A percentile compares a stretch with the other conserved stretches of the same genome.
phyloP scores from a whole-genome alignment of 1,140 invertebrate species.

The Eufriesea mexicana region DNA sequence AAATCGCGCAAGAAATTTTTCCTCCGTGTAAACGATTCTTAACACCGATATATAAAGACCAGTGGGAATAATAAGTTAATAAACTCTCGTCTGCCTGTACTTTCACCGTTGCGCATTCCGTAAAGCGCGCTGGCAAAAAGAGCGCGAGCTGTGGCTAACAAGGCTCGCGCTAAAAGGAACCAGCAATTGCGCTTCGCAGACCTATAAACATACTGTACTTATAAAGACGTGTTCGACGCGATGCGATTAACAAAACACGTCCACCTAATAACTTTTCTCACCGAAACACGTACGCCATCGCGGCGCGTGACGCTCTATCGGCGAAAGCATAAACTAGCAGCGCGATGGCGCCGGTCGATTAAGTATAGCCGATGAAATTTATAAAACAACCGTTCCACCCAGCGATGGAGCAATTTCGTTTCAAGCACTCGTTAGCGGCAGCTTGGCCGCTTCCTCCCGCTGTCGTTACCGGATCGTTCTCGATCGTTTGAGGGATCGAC shows the following conservation, averaged over 20 bases:
- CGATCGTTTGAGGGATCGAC: slow-evolving; percentile 53
- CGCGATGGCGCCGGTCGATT: background rate
- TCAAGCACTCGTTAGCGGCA: slow-evolving; percentile 39
- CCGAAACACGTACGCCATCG: background rate
- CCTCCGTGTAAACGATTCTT: too few species aligned
- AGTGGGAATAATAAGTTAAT: too few species aligned
- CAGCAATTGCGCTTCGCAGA: background rate
- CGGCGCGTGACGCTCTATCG: background rate
- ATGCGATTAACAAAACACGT: background rate
- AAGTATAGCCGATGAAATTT: slow-evolving; percentile 24
- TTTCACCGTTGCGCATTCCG: too few species aligned
- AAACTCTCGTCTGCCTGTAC: too few species aligned
- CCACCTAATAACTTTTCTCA: background rate
- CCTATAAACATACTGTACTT: background rate
- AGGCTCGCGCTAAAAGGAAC: background rate
- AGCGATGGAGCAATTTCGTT: slow-evolving; percentile 37
- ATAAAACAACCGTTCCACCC: background rate
- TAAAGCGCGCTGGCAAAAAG: background rate
- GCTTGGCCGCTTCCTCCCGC: slow-evolving; percentile 11
- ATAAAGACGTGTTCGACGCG: background rate
- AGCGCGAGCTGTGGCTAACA: too few species aligned
- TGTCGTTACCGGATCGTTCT: slow-evolving; percentile 41
- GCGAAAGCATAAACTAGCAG: background rate
- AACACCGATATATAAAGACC: too few species aligned
- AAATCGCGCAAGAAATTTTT: too few species aligned